Evolutionary conservation across 2,888 invertebrate species (phyloP), one percentile per base, ranked within the genome.

Genomic region (Fabriciana adippe): DNA sequence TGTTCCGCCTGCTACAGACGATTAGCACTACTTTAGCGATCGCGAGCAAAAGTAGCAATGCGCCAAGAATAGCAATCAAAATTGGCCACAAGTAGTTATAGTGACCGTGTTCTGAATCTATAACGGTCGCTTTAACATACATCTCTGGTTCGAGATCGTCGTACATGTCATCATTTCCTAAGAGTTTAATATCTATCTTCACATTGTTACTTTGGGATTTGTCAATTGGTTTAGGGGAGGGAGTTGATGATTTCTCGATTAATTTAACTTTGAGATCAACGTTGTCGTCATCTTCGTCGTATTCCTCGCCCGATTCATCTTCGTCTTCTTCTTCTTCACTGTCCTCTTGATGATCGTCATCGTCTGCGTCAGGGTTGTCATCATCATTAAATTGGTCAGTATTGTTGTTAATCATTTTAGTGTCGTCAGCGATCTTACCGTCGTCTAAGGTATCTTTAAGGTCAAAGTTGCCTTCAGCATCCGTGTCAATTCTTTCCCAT

Each of bases 51-150:
- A 95, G 82, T 64, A 94, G 84, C 18, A 94, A 78, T 55, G 94
- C 92, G 62, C 95, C 92, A 54, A 94, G 83, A 68, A 94, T 87
- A 57, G 95, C 93, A 72, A 95, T 93, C 53, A 94, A 82, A 41
- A 94, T 91, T 53, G 94, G 94, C 89, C 94, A 93, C 71, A 94
- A 76, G 81, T 93, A 94, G 65, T 88, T 89, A 77, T 94, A 94
- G 72, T 78, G 86, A 62, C 85, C 83, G 76, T 93, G 93, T 73
- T 92, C 83, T 76, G 86, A 78, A 61, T 91, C 82, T 79, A 85
- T 73, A 73, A 89, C 76, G 75, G 87, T 79, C 77, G 87, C 79
- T 81, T 88, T 76, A 45, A 83, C 78, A 69, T 85, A 84, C 54
- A 83, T 79, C 67, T 85, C 83, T 1, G 85, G 78, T 64, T 88